phyloP scores from a whole-genome alignment of 1,140 invertebrate species.

The Chelonus insularis region DNA sequence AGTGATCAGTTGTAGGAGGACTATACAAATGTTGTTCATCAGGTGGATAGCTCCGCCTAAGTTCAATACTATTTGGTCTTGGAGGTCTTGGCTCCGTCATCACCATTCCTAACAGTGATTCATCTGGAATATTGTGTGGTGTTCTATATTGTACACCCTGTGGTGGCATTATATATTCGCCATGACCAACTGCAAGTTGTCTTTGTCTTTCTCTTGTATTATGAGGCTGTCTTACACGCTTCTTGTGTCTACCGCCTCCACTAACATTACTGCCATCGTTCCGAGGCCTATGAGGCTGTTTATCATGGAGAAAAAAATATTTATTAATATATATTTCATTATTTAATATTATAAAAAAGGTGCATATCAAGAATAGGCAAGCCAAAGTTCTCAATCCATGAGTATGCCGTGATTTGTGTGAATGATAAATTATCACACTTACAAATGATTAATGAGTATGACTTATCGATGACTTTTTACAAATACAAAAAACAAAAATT shows the following conservation, averaged over 20 bases:
- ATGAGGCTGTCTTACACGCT: constrained; percentile 79
- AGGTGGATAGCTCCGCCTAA: constrained; percentile 68
- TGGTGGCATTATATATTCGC: constrained; percentile 81
- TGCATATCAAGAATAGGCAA: constrained; percentile 29
- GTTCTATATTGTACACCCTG: constrained; percentile 53
- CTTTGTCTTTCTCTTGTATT: constrained; percentile 84
- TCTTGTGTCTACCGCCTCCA: constrained; percentile 73
- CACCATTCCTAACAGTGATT: constrained; percentile 53
- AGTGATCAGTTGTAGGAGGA: constrained; percentile 54
- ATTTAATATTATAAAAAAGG: constrained; percentile 6
- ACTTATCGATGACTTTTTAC: background rate
- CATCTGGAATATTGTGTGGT: constrained; percentile 54
- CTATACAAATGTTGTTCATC: constrained; percentile 64
- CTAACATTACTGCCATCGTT: constrained; percentile 59
- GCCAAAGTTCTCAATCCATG: constrained; percentile 22
- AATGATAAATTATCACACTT: constrained; percentile 13
- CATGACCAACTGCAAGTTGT: constrained; percentile 79
- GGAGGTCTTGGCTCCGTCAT: constrained; percentile 64
- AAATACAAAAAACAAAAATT: no score
- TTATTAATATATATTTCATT: background rate
- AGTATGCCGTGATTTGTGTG: background rate
- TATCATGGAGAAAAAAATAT: constrained; percentile 22
- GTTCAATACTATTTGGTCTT: constrained; percentile 77
- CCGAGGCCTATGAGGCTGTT: constrained; percentile 66
- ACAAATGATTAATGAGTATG: background rate